A percentile compares a stretch with the other conserved stretches of the same genome.
These are phyloP conservation scores for Ryuthela nishihirai DNA, from an alignment of 2,888 invertebrate genomes.

Conservation along the genomic window DNA sequence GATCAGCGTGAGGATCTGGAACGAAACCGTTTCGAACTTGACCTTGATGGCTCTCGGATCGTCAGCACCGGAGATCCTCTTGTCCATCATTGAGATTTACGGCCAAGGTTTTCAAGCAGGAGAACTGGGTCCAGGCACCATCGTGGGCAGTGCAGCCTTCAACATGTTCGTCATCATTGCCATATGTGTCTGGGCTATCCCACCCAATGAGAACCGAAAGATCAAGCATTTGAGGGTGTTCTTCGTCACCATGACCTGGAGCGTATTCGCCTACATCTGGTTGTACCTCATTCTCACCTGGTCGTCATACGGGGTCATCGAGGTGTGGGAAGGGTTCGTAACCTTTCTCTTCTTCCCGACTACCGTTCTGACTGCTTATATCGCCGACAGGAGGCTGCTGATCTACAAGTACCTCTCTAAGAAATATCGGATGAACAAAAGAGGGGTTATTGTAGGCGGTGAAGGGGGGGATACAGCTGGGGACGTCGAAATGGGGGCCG, in stretches of 20 bases:
- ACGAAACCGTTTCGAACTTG: conserved; percentile 97
- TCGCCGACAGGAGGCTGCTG: conserved; percentile 82
- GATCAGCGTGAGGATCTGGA: conserved; percentile 95
- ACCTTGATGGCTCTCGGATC: conserved; percentile 99
- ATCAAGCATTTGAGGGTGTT: conserved; percentile 96
- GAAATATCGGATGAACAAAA: conserved; percentile 81
- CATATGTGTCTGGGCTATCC: conserved; percentile 81
- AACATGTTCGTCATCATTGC: conserved; percentile 97
- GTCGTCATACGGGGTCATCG: conserved; percentile 78
- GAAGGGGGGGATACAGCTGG: conserved; percentile 60
- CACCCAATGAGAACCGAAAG: conserved; percentile 82
- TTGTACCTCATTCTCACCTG: conserved; percentile 89
- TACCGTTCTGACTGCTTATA: conserved; percentile 93
- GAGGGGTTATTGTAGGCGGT: conserved; percentile 84
- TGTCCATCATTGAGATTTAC: conserved; percentile 96
- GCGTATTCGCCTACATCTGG: conserved; percentile 98
- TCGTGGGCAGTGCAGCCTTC: conserved; percentile 98
- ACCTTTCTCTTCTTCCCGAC: conserved; percentile 96
- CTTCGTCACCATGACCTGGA: conserved; percentile 96
- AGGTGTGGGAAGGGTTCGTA: conserved; percentile 96
- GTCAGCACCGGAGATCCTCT: conserved; percentile 94
- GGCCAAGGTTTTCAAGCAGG: conserved; percentile 94
- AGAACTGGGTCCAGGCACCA: conserved; percentile 95
- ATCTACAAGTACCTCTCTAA: conserved; percentile 84
- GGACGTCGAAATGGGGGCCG: conserved; percentile 61